phyloP scores from a whole-genome alignment of 1,140 invertebrate genomes.

The Gryon sp. region DNA sequence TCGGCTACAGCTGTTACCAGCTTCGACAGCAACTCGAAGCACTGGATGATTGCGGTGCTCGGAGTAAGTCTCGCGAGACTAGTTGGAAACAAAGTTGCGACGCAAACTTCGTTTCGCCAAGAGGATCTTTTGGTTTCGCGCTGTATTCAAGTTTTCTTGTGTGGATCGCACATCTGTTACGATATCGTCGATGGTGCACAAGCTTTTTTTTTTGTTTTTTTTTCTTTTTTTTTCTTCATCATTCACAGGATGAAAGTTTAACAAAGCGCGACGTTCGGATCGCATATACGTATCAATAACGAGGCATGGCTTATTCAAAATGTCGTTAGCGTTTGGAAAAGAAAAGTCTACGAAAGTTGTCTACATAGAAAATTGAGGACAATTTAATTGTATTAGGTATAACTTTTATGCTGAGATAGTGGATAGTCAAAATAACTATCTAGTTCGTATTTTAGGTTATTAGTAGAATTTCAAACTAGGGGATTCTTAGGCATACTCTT shows the following conservation, averaged over 20 bases:
- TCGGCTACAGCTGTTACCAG: constrained; percentile 37
- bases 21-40: constrained; percentile 13
- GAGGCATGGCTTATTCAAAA: constrained; percentile 16
- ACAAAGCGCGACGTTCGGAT: not conserved
- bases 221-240: constrained; percentile 3
- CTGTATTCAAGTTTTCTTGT: constrained; percentile 37
- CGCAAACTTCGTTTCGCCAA: constrained; percentile 32
- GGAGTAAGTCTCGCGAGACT: constrained; percentile 24
- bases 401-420: no score
- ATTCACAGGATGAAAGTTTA: not conserved
- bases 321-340: constrained; percentile 21
- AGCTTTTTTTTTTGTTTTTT: not conserved
- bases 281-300: constrained; percentile 24
- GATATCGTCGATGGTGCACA: constrained; percentile 15
- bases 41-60: constrained; percentile 34
- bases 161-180: constrained; percentile 34
- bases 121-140: constrained; percentile 7
- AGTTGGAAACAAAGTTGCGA: constrained; percentile 52
- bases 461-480: no score
- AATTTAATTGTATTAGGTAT: no score
- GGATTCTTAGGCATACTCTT: no score
- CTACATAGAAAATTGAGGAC: no score
- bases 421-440: no score
- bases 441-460: no score
- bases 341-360: no score